These are phyloP conservation scores for Typhlichthys eigenmanni DNA, from an alignment of 2,797 vertebrate genomes.

Conservation along the genomic window DNA sequence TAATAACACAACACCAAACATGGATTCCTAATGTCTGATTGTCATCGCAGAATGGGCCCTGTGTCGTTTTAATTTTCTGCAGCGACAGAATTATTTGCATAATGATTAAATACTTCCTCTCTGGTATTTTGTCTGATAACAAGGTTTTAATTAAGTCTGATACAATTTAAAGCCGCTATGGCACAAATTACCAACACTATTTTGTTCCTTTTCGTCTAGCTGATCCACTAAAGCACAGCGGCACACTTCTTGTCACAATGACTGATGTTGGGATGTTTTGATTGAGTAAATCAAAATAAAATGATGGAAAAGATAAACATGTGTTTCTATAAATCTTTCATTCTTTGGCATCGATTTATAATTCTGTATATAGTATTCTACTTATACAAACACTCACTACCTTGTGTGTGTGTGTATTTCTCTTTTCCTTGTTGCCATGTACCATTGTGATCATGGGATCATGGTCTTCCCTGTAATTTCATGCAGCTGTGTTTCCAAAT, in stretches of 20 bases:
- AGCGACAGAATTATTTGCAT: constrained; percentile 30
- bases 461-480: too few relatives aligned
- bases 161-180: too few relatives aligned
- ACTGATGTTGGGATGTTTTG: too few relatives aligned
- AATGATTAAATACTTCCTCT: constrained; percentile 8
- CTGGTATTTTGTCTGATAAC: neutral
- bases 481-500: too few relatives aligned
- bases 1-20: constrained; percentile 21
- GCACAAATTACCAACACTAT: too few relatives aligned
- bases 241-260: too few relatives aligned
- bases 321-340: constrained; percentile 15
- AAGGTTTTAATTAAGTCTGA: neutral
- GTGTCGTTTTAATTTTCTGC: constrained; percentile 20
- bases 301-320: constrained; percentile 20
- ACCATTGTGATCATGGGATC: too few relatives aligned
- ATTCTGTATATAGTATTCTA: constrained; percentile 18
- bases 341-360: constrained; percentile 34
- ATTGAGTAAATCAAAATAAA: constrained; percentile 10
- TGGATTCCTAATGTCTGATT: constrained; percentile 31
- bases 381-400: neutral
- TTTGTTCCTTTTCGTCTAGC: too few relatives aligned
- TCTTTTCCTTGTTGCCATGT: neutral
- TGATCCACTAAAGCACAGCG: too few relatives aligned
- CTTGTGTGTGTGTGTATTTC: neutral
- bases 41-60: constrained; percentile 14